phyloP scores from a whole-genome alignment of 1,140 invertebrate species.

The Lepidostoma basale region DNA sequence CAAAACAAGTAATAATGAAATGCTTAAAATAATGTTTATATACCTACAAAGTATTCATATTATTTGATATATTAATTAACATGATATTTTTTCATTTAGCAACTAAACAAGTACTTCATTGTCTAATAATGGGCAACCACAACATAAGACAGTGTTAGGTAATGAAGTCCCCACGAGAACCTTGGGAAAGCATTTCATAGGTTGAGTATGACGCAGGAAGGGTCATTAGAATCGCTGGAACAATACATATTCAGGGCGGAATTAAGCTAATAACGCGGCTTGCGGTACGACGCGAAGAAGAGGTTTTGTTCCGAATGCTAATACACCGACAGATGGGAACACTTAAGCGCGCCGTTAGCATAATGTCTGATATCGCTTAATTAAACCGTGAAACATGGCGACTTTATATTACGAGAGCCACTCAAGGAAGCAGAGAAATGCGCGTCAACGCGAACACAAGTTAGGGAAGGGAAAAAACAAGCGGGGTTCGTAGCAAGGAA shows the following conservation, averaged over 20 bases:
- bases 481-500: no score
- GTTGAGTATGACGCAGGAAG: neutral
- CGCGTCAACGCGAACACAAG: no score
- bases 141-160: neutral
- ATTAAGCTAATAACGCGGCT: neutral
- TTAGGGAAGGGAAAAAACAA: no score
- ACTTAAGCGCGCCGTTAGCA: constrained; percentile 1
- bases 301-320: constrained; percentile 14
- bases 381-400: neutral
- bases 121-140: neutral
- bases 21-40: no score
- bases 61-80: no score
- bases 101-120: no score
- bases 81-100: no score
- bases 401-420: neutral
- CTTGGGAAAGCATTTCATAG: constrained; percentile 11
- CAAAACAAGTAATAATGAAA: no score
- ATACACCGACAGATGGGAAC: constrained; percentile 11
- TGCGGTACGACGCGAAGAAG: neutral
- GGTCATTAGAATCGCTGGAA: constrained; percentile 8
- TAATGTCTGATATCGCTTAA: constrained; percentile 16
- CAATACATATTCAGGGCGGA: neutral
- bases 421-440: neutral
- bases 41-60: no score
- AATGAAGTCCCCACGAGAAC: neutral